Evolutionary conservation across 2,113 vertebrate species (phyloP), one percentile per base, ranked within the genome.

Genomic region (Cinclus cinclus): DNA sequence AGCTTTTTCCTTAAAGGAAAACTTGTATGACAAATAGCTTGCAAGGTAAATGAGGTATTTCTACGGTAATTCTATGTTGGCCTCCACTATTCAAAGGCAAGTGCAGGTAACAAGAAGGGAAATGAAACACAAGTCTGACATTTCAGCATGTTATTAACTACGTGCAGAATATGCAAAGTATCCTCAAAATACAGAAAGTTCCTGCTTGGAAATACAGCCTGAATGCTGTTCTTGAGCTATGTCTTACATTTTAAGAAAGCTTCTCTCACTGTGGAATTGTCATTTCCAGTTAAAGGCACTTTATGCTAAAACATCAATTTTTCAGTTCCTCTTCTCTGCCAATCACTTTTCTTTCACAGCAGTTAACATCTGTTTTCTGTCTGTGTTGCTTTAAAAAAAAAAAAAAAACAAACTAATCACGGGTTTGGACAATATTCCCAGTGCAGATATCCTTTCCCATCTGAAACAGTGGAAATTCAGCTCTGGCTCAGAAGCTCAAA

Each of bases 331-430:
- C 8, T 69, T 80, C 59, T 85, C 52, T 93, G 88, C 47, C 92
- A 80, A 52, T 94, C 82, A 75, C 33, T 85, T 90, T 70, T 53
- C 22, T 41, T 39, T 91, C 56, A 46, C 44, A 86, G 19, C 27
- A 39, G 37, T 67, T 83, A 93, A 88, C 92, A 94, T 92, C 87
- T 95, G 88, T 81, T 94, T 96, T 93, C 64, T 67, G 78, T 93
- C 56, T 56, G 22, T 1, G 0, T 42, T 74, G 17, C 20, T 86
- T 88, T 42, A 3, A 46, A 80, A 82, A 41, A 75, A 39, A 82
- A 82, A 87, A 80, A 82, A 41, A 75, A 39, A 82, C 78, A 87
- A 70, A 15, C 50, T 90, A 81, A 52, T 80, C 15, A 22, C 23
- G 28, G 10, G 6, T 92, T 90, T 95, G 83, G 52, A 96, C 67